Base-by-base conservation (phyloP, 2,113 vertebrate species). In the Crypturellus undulatus region DNA sequence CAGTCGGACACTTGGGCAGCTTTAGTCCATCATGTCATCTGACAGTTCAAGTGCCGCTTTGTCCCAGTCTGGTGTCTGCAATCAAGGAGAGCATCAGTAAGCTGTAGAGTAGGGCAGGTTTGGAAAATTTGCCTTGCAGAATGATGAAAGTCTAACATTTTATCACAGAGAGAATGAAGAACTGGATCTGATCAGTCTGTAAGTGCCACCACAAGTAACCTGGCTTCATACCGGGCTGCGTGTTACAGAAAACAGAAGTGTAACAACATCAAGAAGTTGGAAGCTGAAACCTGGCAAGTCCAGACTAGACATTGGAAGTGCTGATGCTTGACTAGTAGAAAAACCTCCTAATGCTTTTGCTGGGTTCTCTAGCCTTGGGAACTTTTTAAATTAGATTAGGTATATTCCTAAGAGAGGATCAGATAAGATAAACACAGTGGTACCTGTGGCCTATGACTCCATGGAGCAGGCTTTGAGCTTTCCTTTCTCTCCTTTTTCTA, bases 241-340 rank as follows among this genome's bases (percentile, higher is more conserved):
- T 32, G 62, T 40, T 69, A 34, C 18, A 65, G 58, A 52, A 72
- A 38, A 26, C 6, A 4, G 47, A 89, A 38, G 34, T 36, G 42
- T 60, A 62, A 82, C 34, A 71, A 14, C 62, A 64, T 30, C 15
- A 59, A 84, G 77, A 71, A 94, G 28, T 63, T 59, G 26, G 73
- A 87, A 67, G 32, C 2, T 80, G 77, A 94, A 90, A 86, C n/a
- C 19, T 40, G 79, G n/a, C 78, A 72, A 79, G 91, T 91, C 92
- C 70, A 79, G 87, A 87, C 91, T 72, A 62, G 92, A 77, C 36
- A 79, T 85, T 4, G 22, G 25, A 82, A 84, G 32, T 89, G 91
- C 40, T 92, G 56, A 71, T 64, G 40, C 43, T 62, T 69, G 52
- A 52, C 58, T 76, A 13, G 32, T 21, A 54, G 38, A 75, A 78